Evolutionary conservation across 1,140 invertebrate species (phyloP).

Genomic region (Pachyrhynchus sulphureomaculatus): DNA sequence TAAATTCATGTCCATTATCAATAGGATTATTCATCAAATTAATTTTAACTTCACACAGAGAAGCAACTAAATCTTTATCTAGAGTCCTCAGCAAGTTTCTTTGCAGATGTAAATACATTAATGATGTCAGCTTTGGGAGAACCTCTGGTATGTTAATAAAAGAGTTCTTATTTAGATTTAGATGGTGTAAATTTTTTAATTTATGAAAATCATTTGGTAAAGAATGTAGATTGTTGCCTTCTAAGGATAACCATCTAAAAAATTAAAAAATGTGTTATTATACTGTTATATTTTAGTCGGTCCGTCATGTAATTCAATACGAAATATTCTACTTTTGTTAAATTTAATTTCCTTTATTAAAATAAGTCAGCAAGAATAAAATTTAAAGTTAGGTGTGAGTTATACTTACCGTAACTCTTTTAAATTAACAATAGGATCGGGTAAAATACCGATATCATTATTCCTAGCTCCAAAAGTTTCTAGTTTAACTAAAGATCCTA

Average conservation of each 20-base stretch:
- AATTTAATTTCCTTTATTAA: too few relatives aligned
- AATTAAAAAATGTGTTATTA: too few relatives aligned
- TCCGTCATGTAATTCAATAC: too few relatives aligned
- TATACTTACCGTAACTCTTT: constrained; percentile 54
- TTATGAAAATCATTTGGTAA: constrained; percentile 56
- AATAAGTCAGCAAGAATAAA: too few relatives aligned
- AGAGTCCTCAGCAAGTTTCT: constrained; percentile 53
- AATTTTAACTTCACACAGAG: constrained; percentile 41
- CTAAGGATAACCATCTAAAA: constrained; percentile 61
- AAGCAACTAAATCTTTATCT: constrained; percentile 46
- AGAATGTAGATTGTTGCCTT: constrained; percentile 56
- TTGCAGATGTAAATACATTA: constrained; percentile 59
- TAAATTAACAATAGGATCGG: constrained; percentile 56
- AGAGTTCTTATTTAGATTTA: constrained; percentile 59
- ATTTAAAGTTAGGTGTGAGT: too few relatives aligned
- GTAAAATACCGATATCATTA: constrained; percentile 59
- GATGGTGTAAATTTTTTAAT: constrained; percentile 56
- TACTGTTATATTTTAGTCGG: too few relatives aligned
- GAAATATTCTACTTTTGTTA: too few relatives aligned
- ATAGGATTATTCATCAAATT: constrained; percentile 33
- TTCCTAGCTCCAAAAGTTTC: constrained; percentile 67
- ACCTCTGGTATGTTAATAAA: constrained; percentile 55
- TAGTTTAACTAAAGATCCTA: constrained; percentile 69
- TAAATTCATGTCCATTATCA: constrained; percentile 17
- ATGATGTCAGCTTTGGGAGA: constrained; percentile 53